Conservation (phyloP, 2,797 vertebrate genomes). For the Heteromormyrus szaboi region DNA sequence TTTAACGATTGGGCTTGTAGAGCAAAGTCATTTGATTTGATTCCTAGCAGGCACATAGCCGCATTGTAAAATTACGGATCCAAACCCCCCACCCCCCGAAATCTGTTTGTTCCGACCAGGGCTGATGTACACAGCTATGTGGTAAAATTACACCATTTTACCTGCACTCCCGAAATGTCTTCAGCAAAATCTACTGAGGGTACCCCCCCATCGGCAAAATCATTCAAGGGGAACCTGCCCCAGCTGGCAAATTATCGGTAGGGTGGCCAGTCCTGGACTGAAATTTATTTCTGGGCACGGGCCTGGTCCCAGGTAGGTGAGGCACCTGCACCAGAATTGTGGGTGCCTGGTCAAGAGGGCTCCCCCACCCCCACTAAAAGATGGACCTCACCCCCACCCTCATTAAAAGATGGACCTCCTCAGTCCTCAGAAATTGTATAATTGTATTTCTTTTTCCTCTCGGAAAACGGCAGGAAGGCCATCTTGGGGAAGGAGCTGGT, state of each 20-base stretch:
- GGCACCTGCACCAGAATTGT: neutral
- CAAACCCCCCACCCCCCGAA: neutral
- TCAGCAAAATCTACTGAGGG: neutral
- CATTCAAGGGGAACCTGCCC: neutral
- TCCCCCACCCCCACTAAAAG: neutral
- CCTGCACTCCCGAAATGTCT: neutral
- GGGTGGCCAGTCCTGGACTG: neutral
- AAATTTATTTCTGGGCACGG: neutral
- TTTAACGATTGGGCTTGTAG: neutral
- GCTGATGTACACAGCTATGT: neutral
- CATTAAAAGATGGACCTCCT: neutral
- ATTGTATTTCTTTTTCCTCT: neutral
- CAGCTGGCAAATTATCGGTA: neutral
- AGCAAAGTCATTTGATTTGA: neutral
- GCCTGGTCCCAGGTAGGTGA: neutral
- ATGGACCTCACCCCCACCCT: neutral
- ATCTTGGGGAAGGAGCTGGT: neutral
- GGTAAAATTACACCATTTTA: neutral
- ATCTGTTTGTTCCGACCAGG: neutral
- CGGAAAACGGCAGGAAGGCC: neutral
- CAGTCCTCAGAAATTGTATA: neutral
- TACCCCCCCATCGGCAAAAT: neutral
- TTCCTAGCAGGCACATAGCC: neutral
- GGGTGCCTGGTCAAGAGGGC: neutral
- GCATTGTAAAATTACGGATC: neutral